Conservation (phyloP, 2,888 invertebrate species). For the Drosophila fulvimacula region DNA sequence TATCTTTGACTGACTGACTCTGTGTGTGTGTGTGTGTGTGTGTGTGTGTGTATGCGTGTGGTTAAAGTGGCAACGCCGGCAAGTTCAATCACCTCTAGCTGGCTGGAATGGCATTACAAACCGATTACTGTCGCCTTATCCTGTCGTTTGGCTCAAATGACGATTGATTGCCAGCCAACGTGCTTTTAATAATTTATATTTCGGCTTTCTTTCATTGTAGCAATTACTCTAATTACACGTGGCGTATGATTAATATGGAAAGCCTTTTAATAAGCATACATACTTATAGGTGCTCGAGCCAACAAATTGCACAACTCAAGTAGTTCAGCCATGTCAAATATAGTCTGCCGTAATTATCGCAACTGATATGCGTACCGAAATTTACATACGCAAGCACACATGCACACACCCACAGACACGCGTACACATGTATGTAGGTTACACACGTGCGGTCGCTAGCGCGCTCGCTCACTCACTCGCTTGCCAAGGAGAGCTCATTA, state of each 20-base stretch:
- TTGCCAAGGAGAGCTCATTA: conserved; percentile 36
- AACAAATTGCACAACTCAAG: conserved; percentile 9
- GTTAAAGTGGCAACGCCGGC: conserved; percentile 37
- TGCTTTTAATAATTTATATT: conserved; percentile 34
- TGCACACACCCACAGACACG: neutral
- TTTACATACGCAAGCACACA: conserved; percentile 4
- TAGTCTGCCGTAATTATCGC: conserved; percentile 2
- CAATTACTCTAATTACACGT: conserved; percentile 49
- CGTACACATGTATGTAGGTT: neutral
- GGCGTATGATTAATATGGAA: conserved; percentile 49
- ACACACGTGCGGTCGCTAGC: conserved; percentile 4
- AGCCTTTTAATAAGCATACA: conserved; percentile 17
- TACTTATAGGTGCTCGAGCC: conserved; percentile 1
- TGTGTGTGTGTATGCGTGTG: neutral
- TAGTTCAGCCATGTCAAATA: neutral
- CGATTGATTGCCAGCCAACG: conserved; percentile 41
- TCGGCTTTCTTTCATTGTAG: conserved; percentile 5
- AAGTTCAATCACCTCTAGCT: conserved; percentile 67
- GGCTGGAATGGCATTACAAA: conserved; percentile 55
- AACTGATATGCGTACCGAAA: conserved; percentile 2
- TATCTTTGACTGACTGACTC: no score
- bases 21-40: neutral
- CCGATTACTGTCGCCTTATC: conserved; percentile 66
- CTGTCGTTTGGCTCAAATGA: conserved; percentile 34
- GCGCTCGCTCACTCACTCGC: conserved; percentile 3